These are phyloP conservation scores for Umimayanthus chanpuru DNA, from an alignment of 92 coral and sea anemone genomes.

Conservation along the genomic window DNA sequence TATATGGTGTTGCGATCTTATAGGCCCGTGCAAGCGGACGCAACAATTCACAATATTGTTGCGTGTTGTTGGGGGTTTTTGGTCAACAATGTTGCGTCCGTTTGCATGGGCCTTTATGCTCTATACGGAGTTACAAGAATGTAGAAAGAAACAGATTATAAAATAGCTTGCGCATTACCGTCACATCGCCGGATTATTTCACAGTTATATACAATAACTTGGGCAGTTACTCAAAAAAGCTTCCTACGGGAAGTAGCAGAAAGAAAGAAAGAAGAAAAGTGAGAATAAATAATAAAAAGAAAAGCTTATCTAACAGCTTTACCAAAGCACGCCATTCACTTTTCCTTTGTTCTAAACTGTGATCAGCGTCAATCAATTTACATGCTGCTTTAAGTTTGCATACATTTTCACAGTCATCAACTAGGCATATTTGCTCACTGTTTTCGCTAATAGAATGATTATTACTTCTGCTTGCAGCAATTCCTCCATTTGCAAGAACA, in stretches of 20 bases:
- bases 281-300: slow-evolving; percentile 70
- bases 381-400: not conserved
- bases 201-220: not conserved
- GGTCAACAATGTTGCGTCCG: too few relatives aligned
- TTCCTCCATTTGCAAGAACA: not conserved
- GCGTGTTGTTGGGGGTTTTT: too few relatives aligned
- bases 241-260: not conserved
- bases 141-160: too few relatives aligned
- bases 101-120: too few relatives aligned
- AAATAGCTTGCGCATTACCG: too few relatives aligned
- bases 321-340: slow-evolving; percentile 83
- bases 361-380: not conserved
- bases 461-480: not conserved
- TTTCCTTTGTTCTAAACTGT: slow-evolving; percentile 15
- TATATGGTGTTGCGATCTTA: too few relatives aligned
- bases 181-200: too few relatives aligned
- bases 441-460: not conserved
- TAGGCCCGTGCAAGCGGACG: too few relatives aligned
- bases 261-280: slow-evolving; percentile 47
- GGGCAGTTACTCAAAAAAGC: not conserved
- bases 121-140: too few relatives aligned
- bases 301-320: slow-evolving; percentile 67
- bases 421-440: not conserved
- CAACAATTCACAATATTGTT: too few relatives aligned
- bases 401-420: not conserved